These are phyloP conservation scores for Phalloptychus januarius DNA, from an alignment of 2,797 vertebrate species.

Conservation along the genomic window DNA sequence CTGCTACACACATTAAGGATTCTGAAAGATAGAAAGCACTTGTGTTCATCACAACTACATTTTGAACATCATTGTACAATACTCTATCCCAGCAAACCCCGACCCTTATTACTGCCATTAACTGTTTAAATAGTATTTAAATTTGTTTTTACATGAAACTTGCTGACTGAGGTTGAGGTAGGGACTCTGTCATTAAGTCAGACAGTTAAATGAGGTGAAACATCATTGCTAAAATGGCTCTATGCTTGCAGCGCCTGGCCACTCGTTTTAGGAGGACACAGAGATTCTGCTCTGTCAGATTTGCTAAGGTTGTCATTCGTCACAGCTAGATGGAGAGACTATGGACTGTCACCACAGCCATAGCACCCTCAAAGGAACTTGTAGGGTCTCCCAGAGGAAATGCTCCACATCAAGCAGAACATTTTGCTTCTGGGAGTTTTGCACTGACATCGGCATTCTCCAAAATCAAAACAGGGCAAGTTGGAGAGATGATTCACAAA, in stretches of 20 bases:
- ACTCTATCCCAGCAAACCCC: slow-evolving; percentile 62
- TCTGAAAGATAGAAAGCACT: slow-evolving; percentile 82
- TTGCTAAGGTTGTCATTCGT: slow-evolving; percentile 51
- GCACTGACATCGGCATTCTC: slow-evolving; percentile 47
- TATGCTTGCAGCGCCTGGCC: slow-evolving; percentile 28
- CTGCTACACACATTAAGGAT: slow-evolving; percentile 77
- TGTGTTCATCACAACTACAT: slow-evolving; percentile 83
- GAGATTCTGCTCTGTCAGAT: slow-evolving; percentile 53
- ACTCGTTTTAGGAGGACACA: slow-evolving; percentile 9
- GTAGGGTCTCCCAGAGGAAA: slow-evolving; percentile 50
- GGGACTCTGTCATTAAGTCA: slow-evolving; percentile 46
- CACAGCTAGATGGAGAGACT: slow-evolving; percentile 45
- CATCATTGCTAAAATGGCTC: slow-evolving; percentile 23
- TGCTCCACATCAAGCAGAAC: slow-evolving; percentile 54
- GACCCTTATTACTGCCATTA: slow-evolving; percentile 59
- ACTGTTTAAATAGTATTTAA: not conserved
- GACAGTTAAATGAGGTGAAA: slow-evolving; percentile 38
- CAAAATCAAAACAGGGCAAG: slow-evolving; percentile 62
- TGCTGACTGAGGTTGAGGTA: slow-evolving; percentile 59
- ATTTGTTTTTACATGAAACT: slow-evolving; percentile 57
- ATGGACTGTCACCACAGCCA: slow-evolving; percentile 38
- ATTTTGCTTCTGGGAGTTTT: slow-evolving; percentile 50
- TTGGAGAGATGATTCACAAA: slow-evolving; percentile 60
- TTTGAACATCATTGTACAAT: slow-evolving; percentile 81
- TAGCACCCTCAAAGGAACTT: slow-evolving; percentile 37